Evolutionary conservation across 2,888 invertebrate species (phyloP).

Genomic region (Octonoba sinensis): DNA sequence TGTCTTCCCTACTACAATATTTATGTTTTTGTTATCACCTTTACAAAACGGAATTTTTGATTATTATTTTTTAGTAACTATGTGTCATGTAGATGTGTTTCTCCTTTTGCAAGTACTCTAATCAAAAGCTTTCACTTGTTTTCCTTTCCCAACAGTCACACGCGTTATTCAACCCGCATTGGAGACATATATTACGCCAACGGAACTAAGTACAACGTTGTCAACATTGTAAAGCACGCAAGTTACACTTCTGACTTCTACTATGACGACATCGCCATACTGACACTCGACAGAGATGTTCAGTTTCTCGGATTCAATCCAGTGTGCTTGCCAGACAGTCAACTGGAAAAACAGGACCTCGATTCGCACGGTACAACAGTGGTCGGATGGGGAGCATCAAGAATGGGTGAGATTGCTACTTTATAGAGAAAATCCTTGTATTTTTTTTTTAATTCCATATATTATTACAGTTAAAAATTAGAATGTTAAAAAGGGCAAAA

Average conservation of each 20-base stretch:
- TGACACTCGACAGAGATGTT: slow-evolving; percentile 26
- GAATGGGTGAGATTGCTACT: slow-evolving; percentile 10
- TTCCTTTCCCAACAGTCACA: not conserved
- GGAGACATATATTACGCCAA: not conserved
- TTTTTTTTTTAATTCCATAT: too few relatives aligned
- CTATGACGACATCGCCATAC: slow-evolving; percentile 41
- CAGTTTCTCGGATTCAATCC: slow-evolving; percentile 1
- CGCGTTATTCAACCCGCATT: not conserved
- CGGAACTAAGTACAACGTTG: not conserved
- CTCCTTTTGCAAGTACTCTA: too few relatives aligned
- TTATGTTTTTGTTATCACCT: too few relatives aligned
- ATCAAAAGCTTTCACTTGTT: too few relatives aligned
- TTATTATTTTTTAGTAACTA: too few relatives aligned
- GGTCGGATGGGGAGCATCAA: slow-evolving; percentile 33
- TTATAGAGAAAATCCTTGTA: too few relatives aligned
- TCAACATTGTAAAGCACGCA: not conserved
- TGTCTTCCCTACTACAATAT: too few relatives aligned
- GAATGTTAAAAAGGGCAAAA: too few relatives aligned
- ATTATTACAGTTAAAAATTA: too few relatives aligned
- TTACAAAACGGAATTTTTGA: too few relatives aligned
- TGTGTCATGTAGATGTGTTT: too few relatives aligned
- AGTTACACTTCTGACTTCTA: not conserved
- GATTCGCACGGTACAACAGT: slow-evolving; percentile 15
- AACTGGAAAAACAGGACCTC: slow-evolving; percentile 6
- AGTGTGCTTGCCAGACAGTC: slow-evolving; percentile 21